These are phyloP conservation scores for Scomber japonicus DNA, from an alignment of 2,113 vertebrate genomes.

Conservation along the genomic window DNA sequence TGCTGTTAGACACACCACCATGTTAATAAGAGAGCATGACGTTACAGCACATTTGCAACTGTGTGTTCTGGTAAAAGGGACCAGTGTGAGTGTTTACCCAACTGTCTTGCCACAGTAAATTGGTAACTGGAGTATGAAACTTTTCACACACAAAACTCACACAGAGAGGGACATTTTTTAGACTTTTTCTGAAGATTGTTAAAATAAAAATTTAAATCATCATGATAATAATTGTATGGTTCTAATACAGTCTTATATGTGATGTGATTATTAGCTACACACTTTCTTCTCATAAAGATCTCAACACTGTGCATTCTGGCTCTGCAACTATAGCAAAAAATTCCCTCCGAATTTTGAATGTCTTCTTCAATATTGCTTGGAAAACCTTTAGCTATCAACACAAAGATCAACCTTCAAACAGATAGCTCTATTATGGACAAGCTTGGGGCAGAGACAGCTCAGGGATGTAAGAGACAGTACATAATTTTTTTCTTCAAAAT, in stretches of 20 bases:
- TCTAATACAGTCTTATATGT: background rate
- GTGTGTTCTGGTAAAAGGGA: slow-evolving; percentile 41
- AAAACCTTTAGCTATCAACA: background rate
- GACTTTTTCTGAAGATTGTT: slow-evolving; percentile 2
- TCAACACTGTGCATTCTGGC: background rate
- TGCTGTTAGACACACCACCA: slow-evolving; percentile 47
- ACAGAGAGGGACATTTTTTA: background rate
- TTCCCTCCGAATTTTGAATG: background rate
- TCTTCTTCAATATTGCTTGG: background rate
- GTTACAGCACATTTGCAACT: slow-evolving; percentile 62
- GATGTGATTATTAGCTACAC: background rate
- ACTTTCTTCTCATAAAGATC: background rate
- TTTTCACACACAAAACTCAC: slow-evolving; percentile 24
- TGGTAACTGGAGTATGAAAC: slow-evolving; percentile 61
- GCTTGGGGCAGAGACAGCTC: background rate
- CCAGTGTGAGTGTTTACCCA: slow-evolving; percentile 50
- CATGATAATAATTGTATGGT: background rate
- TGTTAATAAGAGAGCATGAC: slow-evolving; percentile 67
- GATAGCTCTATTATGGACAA: slow-evolving; percentile 20
- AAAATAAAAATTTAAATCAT: background rate
- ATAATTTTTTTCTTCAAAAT: background rate
- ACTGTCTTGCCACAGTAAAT: slow-evolving; percentile 62
- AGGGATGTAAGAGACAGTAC: background rate
- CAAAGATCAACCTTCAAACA: slow-evolving; percentile 11
- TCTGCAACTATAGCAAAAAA: background rate